These are phyloP conservation scores for Pipa parva DNA, from an alignment of 2,113 vertebrate genomes.

Conservation along the genomic window DNA sequence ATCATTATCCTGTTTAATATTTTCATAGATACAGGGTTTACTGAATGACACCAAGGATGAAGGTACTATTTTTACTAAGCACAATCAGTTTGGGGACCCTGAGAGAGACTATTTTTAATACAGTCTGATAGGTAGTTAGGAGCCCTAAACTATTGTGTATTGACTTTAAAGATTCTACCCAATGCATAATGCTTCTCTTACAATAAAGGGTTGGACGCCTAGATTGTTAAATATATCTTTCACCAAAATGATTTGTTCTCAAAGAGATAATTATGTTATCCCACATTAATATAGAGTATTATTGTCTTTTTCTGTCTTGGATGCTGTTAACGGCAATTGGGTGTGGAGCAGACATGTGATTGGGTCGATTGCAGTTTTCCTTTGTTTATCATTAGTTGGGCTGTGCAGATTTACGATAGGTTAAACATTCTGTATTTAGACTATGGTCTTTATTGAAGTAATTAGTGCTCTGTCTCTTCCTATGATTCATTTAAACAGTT, in stretches of 20 bases:
- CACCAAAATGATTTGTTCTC: not conserved
- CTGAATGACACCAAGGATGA: too few relatives aligned
- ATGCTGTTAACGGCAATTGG: conserved; percentile 9
- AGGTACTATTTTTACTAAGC: too few relatives aligned
- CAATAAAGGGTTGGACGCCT: not conserved
- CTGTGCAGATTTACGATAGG: not conserved
- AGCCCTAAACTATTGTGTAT: too few relatives aligned
- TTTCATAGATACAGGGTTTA: too few relatives aligned
- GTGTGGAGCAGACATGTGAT: conserved; percentile 3
- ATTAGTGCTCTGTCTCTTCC: not conserved
- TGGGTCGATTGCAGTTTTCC: conserved; percentile 10
- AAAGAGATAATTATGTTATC: not conserved
- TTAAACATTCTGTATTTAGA: not conserved
- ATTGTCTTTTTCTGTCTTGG: conserved; percentile 10
- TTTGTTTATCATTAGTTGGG: conserved; percentile 9
- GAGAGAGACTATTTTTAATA: too few relatives aligned
- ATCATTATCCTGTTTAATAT: too few relatives aligned
- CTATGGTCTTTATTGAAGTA: not conserved
- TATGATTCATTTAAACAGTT: not conserved
- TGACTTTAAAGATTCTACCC: not conserved
- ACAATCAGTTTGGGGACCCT: too few relatives aligned
- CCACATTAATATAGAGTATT: conserved; percentile 7
- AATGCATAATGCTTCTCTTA: not conserved
- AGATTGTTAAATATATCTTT: not conserved
- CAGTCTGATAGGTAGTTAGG: too few relatives aligned